Conservation (phyloP, 2,113 vertebrate species). For the Sylvilagus bachmani region DNA sequence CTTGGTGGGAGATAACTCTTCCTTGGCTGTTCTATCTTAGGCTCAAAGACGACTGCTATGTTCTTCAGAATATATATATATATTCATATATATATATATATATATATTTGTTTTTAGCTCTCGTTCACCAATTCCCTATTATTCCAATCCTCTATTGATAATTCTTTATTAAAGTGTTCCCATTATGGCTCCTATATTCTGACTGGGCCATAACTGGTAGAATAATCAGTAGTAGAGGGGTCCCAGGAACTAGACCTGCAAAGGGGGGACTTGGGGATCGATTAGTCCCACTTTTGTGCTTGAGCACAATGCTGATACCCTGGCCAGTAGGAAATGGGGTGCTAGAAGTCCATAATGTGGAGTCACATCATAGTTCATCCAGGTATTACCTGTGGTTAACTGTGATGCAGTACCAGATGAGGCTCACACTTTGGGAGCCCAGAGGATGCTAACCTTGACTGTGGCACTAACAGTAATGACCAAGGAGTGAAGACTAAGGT, state of each 20-base stretch:
- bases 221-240: not conserved
- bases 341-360: not conserved
- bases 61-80: too few relatives aligned
- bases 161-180: not conserved
- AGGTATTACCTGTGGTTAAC: not conserved
- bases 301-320: not conserved
- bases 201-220: not conserved
- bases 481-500: not conserved
- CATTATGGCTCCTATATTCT: conserved; percentile 11
- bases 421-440: not conserved
- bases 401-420: not conserved
- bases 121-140: not conserved
- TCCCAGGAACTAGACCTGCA: not conserved
- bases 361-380: not conserved
- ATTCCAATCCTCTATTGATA: not conserved
- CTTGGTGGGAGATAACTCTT: not conserved
- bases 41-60: not conserved
- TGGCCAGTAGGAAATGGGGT: not conserved
- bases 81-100: too few relatives aligned
- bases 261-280: not conserved
- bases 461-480: not conserved
- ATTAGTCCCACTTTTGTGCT: not conserved
- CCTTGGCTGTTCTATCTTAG: not conserved
- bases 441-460: not conserved
- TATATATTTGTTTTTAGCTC: too few relatives aligned